A percentile compares a stretch with the other conserved stretches of the same genome.
These are phyloP conservation scores for Microtus pennsylvanicus DNA, from an alignment of 2,113 vertebrate genomes.

Conservation along the genomic window DNA sequence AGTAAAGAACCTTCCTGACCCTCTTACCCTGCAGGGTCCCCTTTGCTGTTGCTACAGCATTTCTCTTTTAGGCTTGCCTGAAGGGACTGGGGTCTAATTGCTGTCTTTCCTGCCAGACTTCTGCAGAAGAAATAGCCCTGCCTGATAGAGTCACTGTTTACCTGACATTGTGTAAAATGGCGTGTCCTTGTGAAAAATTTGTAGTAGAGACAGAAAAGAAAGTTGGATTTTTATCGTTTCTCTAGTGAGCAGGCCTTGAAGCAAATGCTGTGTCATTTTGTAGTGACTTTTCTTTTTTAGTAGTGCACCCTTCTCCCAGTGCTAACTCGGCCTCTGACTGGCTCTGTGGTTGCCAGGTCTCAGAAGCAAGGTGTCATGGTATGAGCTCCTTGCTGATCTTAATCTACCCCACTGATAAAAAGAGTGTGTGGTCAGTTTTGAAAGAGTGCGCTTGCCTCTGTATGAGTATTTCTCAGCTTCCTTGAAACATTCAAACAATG, in stretches of 20 bases:
- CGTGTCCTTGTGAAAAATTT: not conserved
- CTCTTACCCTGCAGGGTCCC: not conserved
- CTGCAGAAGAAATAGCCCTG: not conserved
- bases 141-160: not conserved
- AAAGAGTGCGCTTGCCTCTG: not conserved
- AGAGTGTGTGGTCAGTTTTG: not conserved
- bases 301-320: not conserved
- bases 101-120: not conserved
- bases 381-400: not conserved
- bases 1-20: not conserved
- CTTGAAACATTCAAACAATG: not conserved
- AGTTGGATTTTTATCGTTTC: not conserved
- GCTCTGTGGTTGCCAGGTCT: not conserved
- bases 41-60: not conserved
- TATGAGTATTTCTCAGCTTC: constrained; percentile 22
- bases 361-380: not conserved
- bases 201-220: constrained; percentile 25
- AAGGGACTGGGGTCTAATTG: not conserved
- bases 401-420: not conserved
- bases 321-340: not conserved
- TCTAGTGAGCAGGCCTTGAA: not conserved
- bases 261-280: not conserved
- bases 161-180: not conserved
- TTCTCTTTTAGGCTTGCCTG: not conserved
- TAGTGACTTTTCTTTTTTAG: not conserved